A percentile compares a stretch with the other conserved stretches of the same genome.
These are phyloP conservation scores for Cathartes aura DNA, from an alignment of 2,113 vertebrate species.

Conservation along the genomic window DNA sequence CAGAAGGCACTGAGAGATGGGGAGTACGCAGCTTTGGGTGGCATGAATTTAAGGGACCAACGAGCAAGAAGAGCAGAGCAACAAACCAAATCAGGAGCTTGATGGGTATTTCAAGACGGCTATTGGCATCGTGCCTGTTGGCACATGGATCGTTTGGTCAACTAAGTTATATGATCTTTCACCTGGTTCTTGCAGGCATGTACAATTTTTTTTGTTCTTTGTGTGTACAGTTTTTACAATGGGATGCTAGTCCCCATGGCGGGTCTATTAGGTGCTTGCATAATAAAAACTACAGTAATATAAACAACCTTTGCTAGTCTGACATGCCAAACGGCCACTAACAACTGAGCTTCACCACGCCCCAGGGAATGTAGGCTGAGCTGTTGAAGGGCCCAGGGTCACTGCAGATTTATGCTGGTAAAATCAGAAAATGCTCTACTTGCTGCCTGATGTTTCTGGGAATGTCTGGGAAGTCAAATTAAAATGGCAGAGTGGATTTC, in stretches of 20 bases:
- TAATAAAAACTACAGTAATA: neutral
- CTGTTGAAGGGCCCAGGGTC: neutral
- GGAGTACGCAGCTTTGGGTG: neutral
- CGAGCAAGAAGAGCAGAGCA: neutral
- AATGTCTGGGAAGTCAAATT: neutral
- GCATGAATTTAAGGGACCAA: neutral
- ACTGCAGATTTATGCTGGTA: neutral
- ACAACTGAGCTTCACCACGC: neutral
- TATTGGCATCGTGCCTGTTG: neutral
- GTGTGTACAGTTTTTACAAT: neutral
- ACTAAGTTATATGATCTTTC: neutral
- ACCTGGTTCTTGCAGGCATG: neutral
- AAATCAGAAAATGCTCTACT: neutral
- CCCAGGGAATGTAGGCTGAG: neutral
- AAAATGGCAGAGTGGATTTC: neutral
- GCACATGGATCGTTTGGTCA: neutral
- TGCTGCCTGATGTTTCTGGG: neutral
- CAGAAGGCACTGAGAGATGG: neutral
- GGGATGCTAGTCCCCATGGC: neutral
- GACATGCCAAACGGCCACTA: neutral
- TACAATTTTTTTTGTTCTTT: neutral
- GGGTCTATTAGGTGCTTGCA: neutral
- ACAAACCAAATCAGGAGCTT: neutral
- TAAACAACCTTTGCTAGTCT: neutral
- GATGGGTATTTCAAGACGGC: neutral